Evolutionary conservation across 2,888 invertebrate genomes (phyloP).

Genomic region (Pollenia griseotomentosa): DNA sequence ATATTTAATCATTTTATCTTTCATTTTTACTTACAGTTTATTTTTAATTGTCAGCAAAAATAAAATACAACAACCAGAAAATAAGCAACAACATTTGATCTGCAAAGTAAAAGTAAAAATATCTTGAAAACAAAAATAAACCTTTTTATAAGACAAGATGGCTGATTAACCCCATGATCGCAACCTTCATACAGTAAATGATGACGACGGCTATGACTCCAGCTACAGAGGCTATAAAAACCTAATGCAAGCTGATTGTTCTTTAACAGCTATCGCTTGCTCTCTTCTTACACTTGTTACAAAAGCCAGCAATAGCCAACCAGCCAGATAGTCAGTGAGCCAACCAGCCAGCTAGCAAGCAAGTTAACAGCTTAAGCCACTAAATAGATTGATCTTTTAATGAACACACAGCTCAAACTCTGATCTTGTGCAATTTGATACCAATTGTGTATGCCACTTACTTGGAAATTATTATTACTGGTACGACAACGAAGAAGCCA

Average conservation of each 20-base stretch:
- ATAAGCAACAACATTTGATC: conserved; percentile 47
- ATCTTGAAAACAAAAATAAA: conserved; percentile 35
- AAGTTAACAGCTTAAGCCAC: conserved; percentile 39
- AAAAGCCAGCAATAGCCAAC: not conserved
- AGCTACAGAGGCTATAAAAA: conserved; percentile 37
- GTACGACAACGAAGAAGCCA: conserved; percentile 43
- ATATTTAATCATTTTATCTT: conserved; percentile 51
- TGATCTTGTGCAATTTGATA: conserved; percentile 71
- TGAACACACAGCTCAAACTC: conserved; percentile 54
- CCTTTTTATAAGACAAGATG: conserved; percentile 49
- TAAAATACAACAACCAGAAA: conserved; percentile 25
- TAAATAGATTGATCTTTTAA: conserved; percentile 60
- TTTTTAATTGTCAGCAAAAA: conserved; percentile 43
- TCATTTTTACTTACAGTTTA: conserved; percentile 53
- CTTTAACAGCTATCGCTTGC: conserved; percentile 13
- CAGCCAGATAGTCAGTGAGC: conserved; percentile 14
- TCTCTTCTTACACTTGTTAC: conserved; percentile 58
- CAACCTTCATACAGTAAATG: conserved; percentile 51
- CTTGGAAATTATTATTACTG: conserved; percentile 58
- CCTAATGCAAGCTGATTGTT: conserved; percentile 40
- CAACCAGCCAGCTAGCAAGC: conserved; percentile 6
- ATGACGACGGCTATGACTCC: conserved; percentile 49
- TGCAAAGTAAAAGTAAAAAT: conserved; percentile 33
- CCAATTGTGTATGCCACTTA: conserved; percentile 70
- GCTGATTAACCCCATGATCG: conserved; percentile 58